A percentile compares a stretch with the other conserved stretches of the same genome.
These are phyloP conservation scores for Drosophila pseudotalamancana DNA, from an alignment of 2,888 invertebrate species.

Conservation along the genomic window DNA sequence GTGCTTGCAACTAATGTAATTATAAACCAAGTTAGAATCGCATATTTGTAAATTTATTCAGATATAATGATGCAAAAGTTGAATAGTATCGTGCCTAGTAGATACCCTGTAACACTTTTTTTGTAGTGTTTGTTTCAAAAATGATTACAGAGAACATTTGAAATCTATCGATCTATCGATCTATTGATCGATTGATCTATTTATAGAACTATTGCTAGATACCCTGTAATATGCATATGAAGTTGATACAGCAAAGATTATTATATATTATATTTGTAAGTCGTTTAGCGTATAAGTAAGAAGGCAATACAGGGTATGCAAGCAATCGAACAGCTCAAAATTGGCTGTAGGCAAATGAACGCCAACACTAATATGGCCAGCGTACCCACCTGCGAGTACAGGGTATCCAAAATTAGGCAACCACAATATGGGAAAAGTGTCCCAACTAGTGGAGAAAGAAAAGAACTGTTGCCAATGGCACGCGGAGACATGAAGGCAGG, in stretches of 20 bases:
- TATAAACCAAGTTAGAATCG: no score
- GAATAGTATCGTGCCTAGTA: rapidly evolving
- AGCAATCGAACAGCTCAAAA: not conserved
- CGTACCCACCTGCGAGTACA: not conserved
- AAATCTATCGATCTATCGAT: not conserved
- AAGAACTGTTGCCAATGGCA: slow-evolving; percentile 11
- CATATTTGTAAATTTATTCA: no score
- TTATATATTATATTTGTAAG: no score
- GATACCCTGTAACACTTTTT: not conserved
- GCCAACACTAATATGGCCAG: not conserved
- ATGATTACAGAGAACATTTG: not conserved
- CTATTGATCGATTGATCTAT: no score
- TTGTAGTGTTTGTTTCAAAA: not conserved
- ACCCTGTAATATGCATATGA: not conserved
- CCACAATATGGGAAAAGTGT: slow-evolving; percentile 47
- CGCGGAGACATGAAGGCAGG: slow-evolving; percentile 36
- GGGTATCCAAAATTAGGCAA: slow-evolving; percentile 38
- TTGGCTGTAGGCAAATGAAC: not conserved
- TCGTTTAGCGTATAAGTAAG: no score
- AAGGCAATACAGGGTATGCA: not conserved
- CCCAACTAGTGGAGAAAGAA: slow-evolving; percentile 11
- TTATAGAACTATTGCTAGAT: not conserved
- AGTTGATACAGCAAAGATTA: not conserved
- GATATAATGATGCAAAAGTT: not conserved
- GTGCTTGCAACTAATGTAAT: no score